phyloP scores from a whole-genome alignment of 2,888 invertebrate genomes.

The Andrena haemorrhoa region DNA sequence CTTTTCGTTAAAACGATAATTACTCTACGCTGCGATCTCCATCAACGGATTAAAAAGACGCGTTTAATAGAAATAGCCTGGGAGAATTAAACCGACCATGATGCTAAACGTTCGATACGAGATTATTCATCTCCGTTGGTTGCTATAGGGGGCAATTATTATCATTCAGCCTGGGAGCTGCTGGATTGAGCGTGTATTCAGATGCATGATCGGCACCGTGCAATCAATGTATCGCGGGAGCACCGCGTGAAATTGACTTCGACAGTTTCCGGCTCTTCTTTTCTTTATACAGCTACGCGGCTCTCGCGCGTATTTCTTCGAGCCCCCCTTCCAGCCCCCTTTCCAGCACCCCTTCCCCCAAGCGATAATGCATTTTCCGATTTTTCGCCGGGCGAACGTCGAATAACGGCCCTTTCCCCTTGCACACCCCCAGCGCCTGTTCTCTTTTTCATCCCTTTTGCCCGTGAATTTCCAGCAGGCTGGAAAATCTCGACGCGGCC shows the following conservation, averaged over 20 bases:
- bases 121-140: constrained; percentile 37
- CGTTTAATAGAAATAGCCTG: not conserved
- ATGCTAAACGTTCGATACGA: not conserved
- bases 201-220: not conserved
- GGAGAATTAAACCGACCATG: not conserved
- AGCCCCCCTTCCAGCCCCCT: constrained; percentile 7
- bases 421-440: not conserved
- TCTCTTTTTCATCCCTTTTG: constrained; percentile 15
- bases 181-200: constrained; percentile 26
- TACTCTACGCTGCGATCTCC: no score
- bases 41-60: no score
- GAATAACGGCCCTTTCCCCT: constrained; percentile 19
- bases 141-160: constrained; percentile 34
- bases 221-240: constrained; percentile 21
- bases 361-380: constrained; percentile 62
- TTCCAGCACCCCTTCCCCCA: not conserved
- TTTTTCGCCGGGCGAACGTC: constrained; percentile 48
- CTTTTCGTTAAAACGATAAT: no score
- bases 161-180: constrained; percentile 4
- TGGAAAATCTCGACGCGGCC: constrained; percentile 61
- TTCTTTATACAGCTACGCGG: constrained; percentile 11
- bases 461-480: constrained; percentile 52
- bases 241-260: constrained; percentile 31
- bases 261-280: constrained; percentile 35
- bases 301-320: constrained; percentile 36